These are phyloP conservation scores for Penaeus indicus DNA, from an alignment of 1,140 invertebrate genomes.

Conservation along the genomic window DNA sequence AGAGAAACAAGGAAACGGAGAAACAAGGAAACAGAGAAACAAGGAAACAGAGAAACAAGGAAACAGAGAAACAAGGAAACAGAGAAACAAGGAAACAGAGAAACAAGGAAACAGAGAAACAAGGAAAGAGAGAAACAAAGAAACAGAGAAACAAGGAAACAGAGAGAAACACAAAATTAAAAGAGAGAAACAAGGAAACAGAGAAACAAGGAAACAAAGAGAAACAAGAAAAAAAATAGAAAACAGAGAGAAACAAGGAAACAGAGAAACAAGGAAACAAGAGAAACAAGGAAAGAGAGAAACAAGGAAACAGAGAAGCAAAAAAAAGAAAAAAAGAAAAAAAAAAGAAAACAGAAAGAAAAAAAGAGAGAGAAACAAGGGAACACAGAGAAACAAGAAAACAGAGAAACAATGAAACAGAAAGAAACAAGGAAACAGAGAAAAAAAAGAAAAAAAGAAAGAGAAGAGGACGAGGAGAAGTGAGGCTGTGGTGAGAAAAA, in stretches of 20 bases:
- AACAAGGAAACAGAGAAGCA: not conserved
- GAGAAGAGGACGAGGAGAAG: not conserved
- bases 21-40: no score
- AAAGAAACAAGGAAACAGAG: not conserved
- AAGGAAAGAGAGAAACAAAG: not conserved
- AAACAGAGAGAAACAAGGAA: not conserved
- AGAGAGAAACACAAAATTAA: not conserved
- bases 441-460: not conserved
- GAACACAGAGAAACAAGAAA: not conserved
- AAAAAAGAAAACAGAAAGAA: not conserved
- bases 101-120: no score
- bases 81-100: no score
- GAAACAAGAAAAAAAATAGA: not conserved
- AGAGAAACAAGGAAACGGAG: no score
- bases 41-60: no score
- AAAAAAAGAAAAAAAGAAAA: not conserved
- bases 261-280: not conserved
- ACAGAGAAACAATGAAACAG: not conserved
- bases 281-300: not conserved
- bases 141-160: not conserved
- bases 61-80: no score
- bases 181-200: not conserved
- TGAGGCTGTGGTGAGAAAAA: no score
- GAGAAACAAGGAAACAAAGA: not conserved
- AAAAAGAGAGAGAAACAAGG: not conserved